These are phyloP conservation scores for Zelostemma sp. DNA, from an alignment of 1,140 invertebrate species.

Conservation along the genomic window DNA sequence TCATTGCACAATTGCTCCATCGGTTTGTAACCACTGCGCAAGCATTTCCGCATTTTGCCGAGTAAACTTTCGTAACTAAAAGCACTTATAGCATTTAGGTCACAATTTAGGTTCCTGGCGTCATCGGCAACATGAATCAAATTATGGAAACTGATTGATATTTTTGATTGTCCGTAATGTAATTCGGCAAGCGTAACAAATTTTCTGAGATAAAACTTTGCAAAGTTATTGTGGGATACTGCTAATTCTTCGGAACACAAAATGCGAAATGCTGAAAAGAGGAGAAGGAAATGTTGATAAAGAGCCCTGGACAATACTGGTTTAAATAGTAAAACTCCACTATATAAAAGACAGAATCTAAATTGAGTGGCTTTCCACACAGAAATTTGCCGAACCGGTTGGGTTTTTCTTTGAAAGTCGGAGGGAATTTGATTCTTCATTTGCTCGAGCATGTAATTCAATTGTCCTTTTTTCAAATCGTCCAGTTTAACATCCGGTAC, in stretches of 20 bases:
- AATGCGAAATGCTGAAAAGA: neutral
- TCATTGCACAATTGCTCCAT: neutral
- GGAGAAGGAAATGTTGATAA: neutral
- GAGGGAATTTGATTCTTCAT: neutral
- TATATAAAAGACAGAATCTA: neutral
- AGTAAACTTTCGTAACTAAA: constrained; percentile 32
- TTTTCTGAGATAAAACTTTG: constrained; percentile 16
- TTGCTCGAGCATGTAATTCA: constrained; percentile 10
- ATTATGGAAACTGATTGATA: constrained; percentile 17
- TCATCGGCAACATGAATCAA: constrained; percentile 18
- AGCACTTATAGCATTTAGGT: constrained; percentile 18
- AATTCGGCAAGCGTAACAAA: constrained; percentile 5
- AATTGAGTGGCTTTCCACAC: neutral
- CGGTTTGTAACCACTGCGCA: constrained; percentile 28
- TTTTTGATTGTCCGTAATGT: constrained; percentile 16
- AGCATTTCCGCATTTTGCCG: constrained; percentile 17
- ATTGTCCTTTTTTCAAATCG: neutral
- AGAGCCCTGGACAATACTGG: neutral
- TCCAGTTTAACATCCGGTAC: neutral
- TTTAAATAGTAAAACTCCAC: neutral
- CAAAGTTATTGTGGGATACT: neutral
- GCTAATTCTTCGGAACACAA: neutral
- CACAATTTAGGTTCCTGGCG: constrained; percentile 9
- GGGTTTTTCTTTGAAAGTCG: neutral
- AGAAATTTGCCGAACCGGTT: neutral